Evolutionary conservation across 2,888 invertebrate species (phyloP).

Genomic region (Chironomus tentans): DNA sequence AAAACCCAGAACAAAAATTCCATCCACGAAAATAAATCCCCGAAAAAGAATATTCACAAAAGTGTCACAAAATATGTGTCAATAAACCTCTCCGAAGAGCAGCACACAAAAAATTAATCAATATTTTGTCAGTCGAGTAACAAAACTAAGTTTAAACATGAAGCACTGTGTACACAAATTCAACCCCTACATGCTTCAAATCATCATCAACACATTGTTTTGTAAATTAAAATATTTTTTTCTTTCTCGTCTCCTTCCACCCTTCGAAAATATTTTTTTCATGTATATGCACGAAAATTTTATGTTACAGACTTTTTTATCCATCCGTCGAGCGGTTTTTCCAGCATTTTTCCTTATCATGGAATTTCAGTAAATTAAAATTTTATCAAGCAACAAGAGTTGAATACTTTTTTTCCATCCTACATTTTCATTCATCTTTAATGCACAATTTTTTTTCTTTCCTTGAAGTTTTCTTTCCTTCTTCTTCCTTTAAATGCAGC

Average conservation of each 20-base stretch:
- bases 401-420: background rate
- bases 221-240: too few relatives aligned
- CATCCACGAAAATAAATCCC: background rate
- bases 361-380: background rate
- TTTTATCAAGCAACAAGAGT: background rate
- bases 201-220: background rate
- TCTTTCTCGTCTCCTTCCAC: too few relatives aligned
- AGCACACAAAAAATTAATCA: constrained; percentile 16
- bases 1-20: background rate
- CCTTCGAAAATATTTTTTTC: background rate
- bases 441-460: background rate
- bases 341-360: background rate
- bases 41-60: background rate
- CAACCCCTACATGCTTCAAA: background rate
- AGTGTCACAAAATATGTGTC: constrained; percentile 7
- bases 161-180: too few relatives aligned
- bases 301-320: background rate
- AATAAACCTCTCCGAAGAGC: background rate
- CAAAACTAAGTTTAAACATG: background rate
- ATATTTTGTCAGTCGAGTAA: constrained; percentile 4
- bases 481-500: background rate
- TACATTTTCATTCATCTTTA: background rate
- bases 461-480: background rate
- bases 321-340: background rate
- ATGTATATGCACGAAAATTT: background rate